Conservation (phyloP, 2,797 vertebrate genomes). For the Varecia variegata region DNA sequence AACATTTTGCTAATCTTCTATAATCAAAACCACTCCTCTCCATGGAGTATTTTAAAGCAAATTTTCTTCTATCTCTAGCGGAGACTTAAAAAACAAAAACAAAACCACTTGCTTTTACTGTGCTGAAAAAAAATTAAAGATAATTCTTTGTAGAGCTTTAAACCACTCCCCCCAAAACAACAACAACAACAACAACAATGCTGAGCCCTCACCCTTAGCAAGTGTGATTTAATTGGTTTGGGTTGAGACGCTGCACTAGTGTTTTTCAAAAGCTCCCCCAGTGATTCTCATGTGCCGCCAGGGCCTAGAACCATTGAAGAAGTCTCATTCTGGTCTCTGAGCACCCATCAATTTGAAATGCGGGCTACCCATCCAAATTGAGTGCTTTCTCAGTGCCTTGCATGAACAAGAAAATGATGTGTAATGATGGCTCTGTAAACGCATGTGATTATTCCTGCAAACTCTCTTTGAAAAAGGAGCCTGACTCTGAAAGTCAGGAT, state of each 20-base stretch:
- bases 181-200: background rate
- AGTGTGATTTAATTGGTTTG: conserved; percentile 50
- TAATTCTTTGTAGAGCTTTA: conserved; percentile 14
- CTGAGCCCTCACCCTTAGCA: background rate
- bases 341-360: conserved; percentile 10
- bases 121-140: conserved; percentile 14
- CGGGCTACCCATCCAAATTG: background rate
- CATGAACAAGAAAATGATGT: background rate
- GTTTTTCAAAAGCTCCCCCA: background rate
- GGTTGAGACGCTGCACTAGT: background rate
- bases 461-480: background rate
- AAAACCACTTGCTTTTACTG: background rate
- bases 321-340: background rate
- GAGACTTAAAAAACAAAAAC: background rate
- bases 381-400: background rate
- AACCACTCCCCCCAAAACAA: background rate
- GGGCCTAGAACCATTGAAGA: background rate
- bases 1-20: background rate
- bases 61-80: background rate
- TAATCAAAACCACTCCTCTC: background rate
- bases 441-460: background rate
- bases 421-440: background rate
- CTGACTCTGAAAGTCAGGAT: background rate
- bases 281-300: background rate
- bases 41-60: background rate